Evolutionary conservation across 1,140 invertebrate genomes (phyloP).

Genomic region (Drosophila equinoxialis): DNA sequence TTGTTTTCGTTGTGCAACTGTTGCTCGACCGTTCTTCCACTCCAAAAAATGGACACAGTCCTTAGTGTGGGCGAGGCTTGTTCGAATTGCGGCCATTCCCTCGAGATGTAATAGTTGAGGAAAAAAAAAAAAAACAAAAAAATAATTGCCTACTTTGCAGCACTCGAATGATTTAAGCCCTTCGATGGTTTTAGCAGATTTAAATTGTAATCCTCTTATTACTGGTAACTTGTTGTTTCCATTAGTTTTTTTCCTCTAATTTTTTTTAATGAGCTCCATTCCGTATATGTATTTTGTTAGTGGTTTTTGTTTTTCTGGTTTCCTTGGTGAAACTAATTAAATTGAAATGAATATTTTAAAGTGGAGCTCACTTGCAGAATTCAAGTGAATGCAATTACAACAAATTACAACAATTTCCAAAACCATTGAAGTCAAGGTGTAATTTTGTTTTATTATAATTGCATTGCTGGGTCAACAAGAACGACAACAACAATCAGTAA

Average conservation of each 20-base stretch:
- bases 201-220: constrained; percentile 40
- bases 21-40: constrained; percentile 40
- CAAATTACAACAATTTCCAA: constrained; percentile 47
- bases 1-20: constrained; percentile 47
- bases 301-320: not conserved
- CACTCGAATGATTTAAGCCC: constrained; percentile 13
- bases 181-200: constrained; percentile 14
- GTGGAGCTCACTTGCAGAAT: constrained; percentile 47
- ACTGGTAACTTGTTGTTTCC: constrained; percentile 18
- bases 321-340: constrained; percentile 54
- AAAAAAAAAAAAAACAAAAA: not conserved
- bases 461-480: constrained; percentile 21
- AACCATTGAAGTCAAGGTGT: constrained; percentile 32
- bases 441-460: constrained; percentile 72
- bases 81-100: not conserved
- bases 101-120: not conserved
- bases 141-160: constrained; percentile 21
- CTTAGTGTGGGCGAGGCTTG: not conserved
- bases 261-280: constrained; percentile 40
- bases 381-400: constrained; percentile 62
- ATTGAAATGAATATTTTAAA: constrained; percentile 20
- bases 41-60: constrained; percentile 7
- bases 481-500: too few species aligned
- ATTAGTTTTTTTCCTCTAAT: not conserved
- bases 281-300: not conserved